Base-by-base conservation (phyloP, 2,888 invertebrate genomes). In the Eupeodes luniger region DNA sequence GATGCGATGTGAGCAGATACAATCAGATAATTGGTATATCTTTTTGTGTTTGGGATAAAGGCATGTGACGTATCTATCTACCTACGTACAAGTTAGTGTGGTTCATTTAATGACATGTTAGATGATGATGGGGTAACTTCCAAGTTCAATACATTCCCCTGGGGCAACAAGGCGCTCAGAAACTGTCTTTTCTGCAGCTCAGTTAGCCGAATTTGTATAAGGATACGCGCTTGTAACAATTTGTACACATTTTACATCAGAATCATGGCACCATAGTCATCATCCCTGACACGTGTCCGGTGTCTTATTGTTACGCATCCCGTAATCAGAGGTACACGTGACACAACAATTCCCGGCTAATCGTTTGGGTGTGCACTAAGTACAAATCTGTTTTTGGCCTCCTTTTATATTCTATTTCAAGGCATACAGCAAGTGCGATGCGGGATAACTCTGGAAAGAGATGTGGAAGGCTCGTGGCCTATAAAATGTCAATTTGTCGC, bases 401-500 rank as follows among this genome's bases (percentile, higher is more conserved):
- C 53, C 67, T 61, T 27, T 36, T n/a, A 9, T 14, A 0, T 11
- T 53, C 16, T 51, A 16, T 11, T 7, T 59, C 11, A 61, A 61
- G 59, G 27, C 27, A 27, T 27, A 27, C 27, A 27, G 27, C 27
- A 27, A 27, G 27, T 27, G 27, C 27, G 27, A 27, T 67, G n/a
- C n/a, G 62, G 5, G 72, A 40, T 75, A 10, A 72, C 53, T 75
- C 55, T 67, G 53, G 61, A 51, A 27, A 27, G 27, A 27, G 27
- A 27, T 27, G 27, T 27, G 27, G 27, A 69, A 11, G 51, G 14
- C 55, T 85, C 36, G 84, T 84, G 84, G 81, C 49, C 81, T 81
- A 81, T 88, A 88, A 88, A 88, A 85, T 81, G 85, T 62, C 88
- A 88, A 88, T 88, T 88, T 88, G 88, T 88, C 85, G 85, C 88